phyloP scores from a whole-genome alignment of 1,140 invertebrate genomes.

The Papilio helenus region DNA sequence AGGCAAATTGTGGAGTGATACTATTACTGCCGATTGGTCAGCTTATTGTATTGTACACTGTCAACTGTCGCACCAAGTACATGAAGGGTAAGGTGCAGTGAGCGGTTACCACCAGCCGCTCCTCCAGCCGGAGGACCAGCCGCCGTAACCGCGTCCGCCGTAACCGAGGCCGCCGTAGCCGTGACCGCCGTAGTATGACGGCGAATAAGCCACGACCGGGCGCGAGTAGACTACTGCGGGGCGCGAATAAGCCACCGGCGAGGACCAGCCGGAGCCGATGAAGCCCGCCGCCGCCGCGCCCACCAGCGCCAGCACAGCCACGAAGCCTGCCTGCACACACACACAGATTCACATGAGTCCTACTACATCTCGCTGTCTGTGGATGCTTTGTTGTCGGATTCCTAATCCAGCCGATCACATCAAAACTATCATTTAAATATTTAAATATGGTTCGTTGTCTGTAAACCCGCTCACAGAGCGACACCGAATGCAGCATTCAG shows the following conservation, averaged over 20 bases:
- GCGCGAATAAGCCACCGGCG: background rate
- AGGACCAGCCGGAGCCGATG: conserved; percentile 50
- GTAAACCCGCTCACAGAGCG: too few species aligned
- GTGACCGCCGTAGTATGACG: background rate
- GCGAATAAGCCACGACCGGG: conserved; percentile 31
- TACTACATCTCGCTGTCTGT: background rate
- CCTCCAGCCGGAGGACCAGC: conserved; percentile 40
- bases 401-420: background rate
- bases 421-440: background rate
- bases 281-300: conserved; percentile 52
- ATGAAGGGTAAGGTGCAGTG: background rate
- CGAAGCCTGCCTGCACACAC: conserved; percentile 46
- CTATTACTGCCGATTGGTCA: background rate
- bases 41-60: background rate
- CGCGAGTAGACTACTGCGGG: conserved; percentile 22
- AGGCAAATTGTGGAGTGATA: background rate
- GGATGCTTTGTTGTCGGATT: too few species aligned
- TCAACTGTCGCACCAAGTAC: too few species aligned
- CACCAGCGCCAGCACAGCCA: conserved; percentile 48
- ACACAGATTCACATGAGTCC: background rate
- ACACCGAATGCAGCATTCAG: too few species aligned
- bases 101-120: conserved; percentile 44
- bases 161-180: conserved; percentile 25
- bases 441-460: background rate
- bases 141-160: conserved; percentile 40